Evolutionary conservation across 2,888 invertebrate genomes (phyloP), one percentile per base, ranked within the genome.

Genomic region (Ypsolopha sequella): DNA sequence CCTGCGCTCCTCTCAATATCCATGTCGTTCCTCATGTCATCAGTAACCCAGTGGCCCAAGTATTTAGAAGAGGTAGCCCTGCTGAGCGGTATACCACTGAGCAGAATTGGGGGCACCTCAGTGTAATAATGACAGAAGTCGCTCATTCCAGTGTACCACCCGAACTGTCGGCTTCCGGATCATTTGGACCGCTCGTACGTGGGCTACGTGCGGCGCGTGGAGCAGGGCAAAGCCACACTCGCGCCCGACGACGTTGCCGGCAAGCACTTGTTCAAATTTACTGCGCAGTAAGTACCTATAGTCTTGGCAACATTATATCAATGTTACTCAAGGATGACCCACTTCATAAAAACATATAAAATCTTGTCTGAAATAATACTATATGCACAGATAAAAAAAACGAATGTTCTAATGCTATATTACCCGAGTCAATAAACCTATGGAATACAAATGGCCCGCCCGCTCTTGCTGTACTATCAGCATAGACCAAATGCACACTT

Each of bases 81-180:
- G n/a, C n/a, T n/a, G n/a, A n/a, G n/a, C n/a, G n/a, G n/a, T n/a
- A n/a, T n/a, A n/a, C n/a, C n/a, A n/a, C n/a, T n/a, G n/a, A n/a
- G n/a, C n/a, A n/a, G n/a, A n/a, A n/a, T n/a, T n/a, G n/a, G n/a
- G n/a, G n/a, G n/a, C n/a, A n/a, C n/a, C n/a, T n/a, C n/a, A n/a
- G n/a, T n/a, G n/a, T n/a, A n/a, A 24, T 24, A 24, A 24, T 24
- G 24, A 34, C 4, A 48, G 56, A 6, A 64, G 60, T 51, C 34
- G 45, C 51, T 46, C 6, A 51, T 52, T 48, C 14, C 66, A 78
- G 81, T 74, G 33, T 79, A 75, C 58, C 68, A 82, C 41, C 69
- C 77, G 0, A 85, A 85, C 62, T 80, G 81, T 51, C 80, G 81
- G 0, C 65, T 82, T 0, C 85, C 81, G 0, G 54, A 60, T 0